A percentile compares a stretch with the other conserved stretches of the same genome.
These are phyloP conservation scores for Telmatherina bonti DNA, from an alignment of 2,797 vertebrate genomes.

Conservation along the genomic window DNA sequence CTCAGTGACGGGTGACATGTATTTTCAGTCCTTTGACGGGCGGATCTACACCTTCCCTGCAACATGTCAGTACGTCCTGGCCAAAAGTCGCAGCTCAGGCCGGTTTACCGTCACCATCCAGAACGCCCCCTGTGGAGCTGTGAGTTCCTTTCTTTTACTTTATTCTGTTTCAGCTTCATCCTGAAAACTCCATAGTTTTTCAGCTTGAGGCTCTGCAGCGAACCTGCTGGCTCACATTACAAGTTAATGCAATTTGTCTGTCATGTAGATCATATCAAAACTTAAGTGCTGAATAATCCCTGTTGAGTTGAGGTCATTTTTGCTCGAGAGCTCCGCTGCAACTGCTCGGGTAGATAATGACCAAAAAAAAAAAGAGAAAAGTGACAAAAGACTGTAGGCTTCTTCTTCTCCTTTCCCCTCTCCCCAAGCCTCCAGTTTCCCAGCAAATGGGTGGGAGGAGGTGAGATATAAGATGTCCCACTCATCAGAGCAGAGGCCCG, in stretches of 20 bases:
- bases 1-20: constrained; percentile 93
- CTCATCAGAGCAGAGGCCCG: constrained; percentile 75
- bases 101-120: constrained; percentile 91
- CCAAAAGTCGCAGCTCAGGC: constrained; percentile 89
- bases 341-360: constrained; percentile 65
- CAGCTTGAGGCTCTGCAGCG: constrained; percentile 2
- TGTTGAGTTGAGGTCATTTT: constrained; percentile 21
- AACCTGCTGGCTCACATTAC: constrained; percentile 22
- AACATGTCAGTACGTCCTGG: constrained; percentile 92
- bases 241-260: constrained; percentile 40
- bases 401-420: constrained; percentile 47
- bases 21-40: constrained; percentile 94
- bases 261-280: constrained; percentile 58
- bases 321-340: constrained; percentile 16
- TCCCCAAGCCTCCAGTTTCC: constrained; percentile 76
- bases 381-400: constrained; percentile 64
- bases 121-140: constrained; percentile 91
- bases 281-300: constrained; percentile 54
- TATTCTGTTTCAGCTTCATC: not conserved
- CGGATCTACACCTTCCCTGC: constrained; percentile 91
- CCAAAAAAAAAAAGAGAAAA: constrained; percentile 59
- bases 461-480: constrained; percentile 83
- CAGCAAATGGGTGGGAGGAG: constrained; percentile 66
- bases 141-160: constrained; percentile 76
- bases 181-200: not conserved